Conservation (phyloP, 35 echinoderm and acorn worm species). For the Lytechinus pictus region DNA sequence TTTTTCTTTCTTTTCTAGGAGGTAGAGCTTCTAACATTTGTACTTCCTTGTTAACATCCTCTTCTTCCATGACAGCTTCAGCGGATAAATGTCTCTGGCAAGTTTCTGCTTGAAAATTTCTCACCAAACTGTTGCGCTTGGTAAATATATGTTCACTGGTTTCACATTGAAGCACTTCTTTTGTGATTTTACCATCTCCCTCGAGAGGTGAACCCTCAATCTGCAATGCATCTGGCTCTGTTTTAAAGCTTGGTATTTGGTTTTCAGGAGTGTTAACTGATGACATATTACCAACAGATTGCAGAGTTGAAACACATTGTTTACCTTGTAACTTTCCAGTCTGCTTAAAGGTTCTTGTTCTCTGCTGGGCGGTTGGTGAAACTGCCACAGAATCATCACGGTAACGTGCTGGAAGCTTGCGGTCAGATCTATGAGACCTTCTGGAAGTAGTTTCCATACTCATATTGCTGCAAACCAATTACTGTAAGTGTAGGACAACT, state of each 20-base stretch:
- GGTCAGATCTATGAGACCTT: slow-evolving; percentile 20
- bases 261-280: background rate
- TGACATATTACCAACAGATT: background rate
- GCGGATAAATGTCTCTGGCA: background rate
- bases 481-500: background rate
- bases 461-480: slow-evolving; percentile 5
- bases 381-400: slow-evolving; percentile 19
- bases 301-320: background rate
- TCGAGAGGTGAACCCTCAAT: background rate
- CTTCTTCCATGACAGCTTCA: background rate
- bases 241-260: background rate
- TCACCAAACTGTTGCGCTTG: background rate
- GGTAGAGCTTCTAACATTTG: background rate
- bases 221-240: background rate
- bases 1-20: background rate
- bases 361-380: background rate
- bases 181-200: background rate
- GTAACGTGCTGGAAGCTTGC: slow-evolving; percentile 14
- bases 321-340: background rate
- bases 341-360: background rate
- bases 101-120: background rate
- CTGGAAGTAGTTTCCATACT: background rate
- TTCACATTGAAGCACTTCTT: background rate
- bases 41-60: background rate
- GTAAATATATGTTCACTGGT: slow-evolving; percentile 24